These are phyloP conservation scores for Palythoa heliodiscus DNA, from an alignment of 92 coral and sea anemone species.

Conservation along the genomic window DNA sequence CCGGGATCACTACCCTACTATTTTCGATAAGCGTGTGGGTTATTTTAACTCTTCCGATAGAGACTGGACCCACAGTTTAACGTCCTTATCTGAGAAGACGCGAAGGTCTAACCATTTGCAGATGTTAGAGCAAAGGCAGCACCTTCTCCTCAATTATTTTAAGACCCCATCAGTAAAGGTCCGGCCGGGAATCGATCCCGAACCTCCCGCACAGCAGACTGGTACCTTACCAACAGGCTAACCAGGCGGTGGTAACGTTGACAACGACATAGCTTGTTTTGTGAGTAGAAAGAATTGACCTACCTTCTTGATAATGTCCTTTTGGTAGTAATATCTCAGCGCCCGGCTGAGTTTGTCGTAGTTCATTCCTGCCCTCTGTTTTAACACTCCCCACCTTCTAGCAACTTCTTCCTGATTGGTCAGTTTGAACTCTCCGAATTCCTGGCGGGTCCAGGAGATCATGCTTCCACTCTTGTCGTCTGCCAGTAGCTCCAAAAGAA, in stretches of 20 bases:
- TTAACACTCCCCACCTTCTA: conserved; percentile 82
- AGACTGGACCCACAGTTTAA: too few relatives aligned
- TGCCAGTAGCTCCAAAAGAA: conserved; percentile 78
- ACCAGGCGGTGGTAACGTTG: neutral
- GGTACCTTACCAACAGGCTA: too few relatives aligned
- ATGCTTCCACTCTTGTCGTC: conserved; percentile 76
- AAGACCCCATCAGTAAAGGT: too few relatives aligned
- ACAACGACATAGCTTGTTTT: neutral
- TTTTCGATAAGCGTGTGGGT: too few relatives aligned
- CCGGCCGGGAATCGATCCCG: too few relatives aligned
- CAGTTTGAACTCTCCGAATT: conserved; percentile 81
- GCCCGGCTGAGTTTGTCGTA: conserved; percentile 94
- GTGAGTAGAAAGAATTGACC: neutral
- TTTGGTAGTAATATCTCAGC: conserved; percentile 84
- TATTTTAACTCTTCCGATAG: too few relatives aligned
- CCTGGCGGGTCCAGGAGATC: conserved; percentile 89
- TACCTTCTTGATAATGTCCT: conserved; percentile 90
- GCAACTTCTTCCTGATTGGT: conserved; percentile 91
- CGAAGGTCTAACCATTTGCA: too few relatives aligned
- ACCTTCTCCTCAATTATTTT: too few relatives aligned
- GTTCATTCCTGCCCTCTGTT: conserved; percentile 89
- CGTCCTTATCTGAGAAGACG: too few relatives aligned
- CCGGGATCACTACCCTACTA: too few relatives aligned
- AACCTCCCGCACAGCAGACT: too few relatives aligned
- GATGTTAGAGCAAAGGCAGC: too few relatives aligned